phyloP scores from a whole-genome alignment of 2,888 invertebrate genomes.

The Pseudeuparius sepicola region DNA sequence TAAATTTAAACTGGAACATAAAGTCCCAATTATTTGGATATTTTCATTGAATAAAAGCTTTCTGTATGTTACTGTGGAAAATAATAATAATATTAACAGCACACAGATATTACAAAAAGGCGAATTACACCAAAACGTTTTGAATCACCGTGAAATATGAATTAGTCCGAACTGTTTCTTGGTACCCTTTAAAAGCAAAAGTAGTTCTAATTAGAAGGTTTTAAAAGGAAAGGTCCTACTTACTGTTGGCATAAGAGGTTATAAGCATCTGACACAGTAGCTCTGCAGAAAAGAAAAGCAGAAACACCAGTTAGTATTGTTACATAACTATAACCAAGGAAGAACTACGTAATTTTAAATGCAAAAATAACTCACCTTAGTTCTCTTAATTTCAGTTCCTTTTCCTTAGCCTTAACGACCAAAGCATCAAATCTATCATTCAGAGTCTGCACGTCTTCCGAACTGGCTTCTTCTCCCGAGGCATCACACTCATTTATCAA shows the following conservation, averaged over 20 bases:
- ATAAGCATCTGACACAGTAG: constrained; percentile 45
- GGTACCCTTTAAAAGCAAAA: too few relatives aligned
- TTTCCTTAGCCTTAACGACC: constrained; percentile 58
- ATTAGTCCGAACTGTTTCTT: too few relatives aligned
- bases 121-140: too few relatives aligned
- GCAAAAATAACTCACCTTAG: constrained; percentile 49
- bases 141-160: too few relatives aligned
- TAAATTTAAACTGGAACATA: too few relatives aligned
- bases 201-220: too few relatives aligned
- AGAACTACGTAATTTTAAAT: constrained; percentile 4
- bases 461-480: constrained; percentile 54
- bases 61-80: too few relatives aligned
- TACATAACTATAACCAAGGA: constrained; percentile 24
- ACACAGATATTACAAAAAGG: too few relatives aligned
- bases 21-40: too few relatives aligned
- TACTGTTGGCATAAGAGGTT: constrained; percentile 50
- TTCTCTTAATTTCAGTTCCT: constrained; percentile 68
- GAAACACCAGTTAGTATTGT: constrained; percentile 32
- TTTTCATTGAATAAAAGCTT: too few relatives aligned
- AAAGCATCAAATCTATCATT: constrained; percentile 58
- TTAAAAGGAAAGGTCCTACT: too few relatives aligned
- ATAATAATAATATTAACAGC: too few relatives aligned
- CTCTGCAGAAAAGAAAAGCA: constrained; percentile 40
- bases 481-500: constrained; percentile 65
- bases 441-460: constrained; percentile 54